Evolutionary conservation across 2,113 vertebrate species (phyloP).

Genomic region (Salvator merianae): DNA sequence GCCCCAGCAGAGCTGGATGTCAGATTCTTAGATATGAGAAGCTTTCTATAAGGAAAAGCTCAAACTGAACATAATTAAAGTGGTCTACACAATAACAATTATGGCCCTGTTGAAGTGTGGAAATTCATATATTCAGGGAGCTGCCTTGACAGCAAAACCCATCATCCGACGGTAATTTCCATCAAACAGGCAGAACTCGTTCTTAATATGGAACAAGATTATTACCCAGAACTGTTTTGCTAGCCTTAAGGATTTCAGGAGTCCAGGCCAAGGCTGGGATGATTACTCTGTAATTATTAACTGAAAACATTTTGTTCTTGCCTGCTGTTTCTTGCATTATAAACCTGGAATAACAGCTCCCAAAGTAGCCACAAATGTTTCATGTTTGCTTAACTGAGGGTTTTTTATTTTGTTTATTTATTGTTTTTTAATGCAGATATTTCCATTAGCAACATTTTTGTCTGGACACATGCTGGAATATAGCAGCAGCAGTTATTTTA

Average conservation of each 20-base stretch:
- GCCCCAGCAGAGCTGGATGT: background rate
- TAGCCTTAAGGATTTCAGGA: background rate
- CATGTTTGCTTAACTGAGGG: background rate
- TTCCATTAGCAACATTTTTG: background rate
- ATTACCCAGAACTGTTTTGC: slow-evolving; percentile 13
- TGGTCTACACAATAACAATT: slow-evolving; percentile 26
- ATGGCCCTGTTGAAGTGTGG: slow-evolving; percentile 4
- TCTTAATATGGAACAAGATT: background rate
- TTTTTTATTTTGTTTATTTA: background rate
- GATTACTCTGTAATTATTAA: slow-evolving; percentile 21
- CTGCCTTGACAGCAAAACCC: background rate
- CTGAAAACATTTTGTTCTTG: slow-evolving; percentile 24
- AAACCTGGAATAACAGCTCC: slow-evolving; percentile 17
- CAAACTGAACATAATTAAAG: slow-evolving; percentile 12
- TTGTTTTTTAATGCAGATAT: background rate
- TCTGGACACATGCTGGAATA: background rate
- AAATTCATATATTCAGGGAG: slow-evolving; percentile 3
- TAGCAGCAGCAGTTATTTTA: background rate
- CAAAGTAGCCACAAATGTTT: background rate
- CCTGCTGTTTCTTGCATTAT: slow-evolving; percentile 25
- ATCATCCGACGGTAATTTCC: background rate
- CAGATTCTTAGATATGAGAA: background rate
- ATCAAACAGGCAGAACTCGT: background rate
- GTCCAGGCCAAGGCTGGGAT: background rate
- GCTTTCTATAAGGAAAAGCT: slow-evolving; percentile 4